A percentile compares a stretch with the other conserved stretches of the same genome.
Conservation (phyloP, 2,113 vertebrate species). For the Spizaetus ornatus region DNA sequence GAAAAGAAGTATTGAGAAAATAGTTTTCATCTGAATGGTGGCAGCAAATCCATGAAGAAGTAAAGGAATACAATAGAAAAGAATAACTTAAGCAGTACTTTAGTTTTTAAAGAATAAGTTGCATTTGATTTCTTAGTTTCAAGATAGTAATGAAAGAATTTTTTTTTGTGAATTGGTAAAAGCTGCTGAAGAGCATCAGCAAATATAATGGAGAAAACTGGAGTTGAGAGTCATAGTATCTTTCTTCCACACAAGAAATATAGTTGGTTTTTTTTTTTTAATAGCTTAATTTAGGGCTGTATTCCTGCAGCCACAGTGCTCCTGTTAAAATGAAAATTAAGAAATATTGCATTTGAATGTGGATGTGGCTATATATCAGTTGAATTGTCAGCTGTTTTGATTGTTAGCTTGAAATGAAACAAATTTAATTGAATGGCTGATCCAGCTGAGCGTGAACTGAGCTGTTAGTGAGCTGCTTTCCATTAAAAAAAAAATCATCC, state of each 20-base stretch:
- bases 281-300: not conserved
- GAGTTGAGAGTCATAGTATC: not conserved
- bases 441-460: not conserved
- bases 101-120: not conserved
- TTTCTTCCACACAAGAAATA: not conserved
- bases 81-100: not conserved
- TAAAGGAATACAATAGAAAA: not conserved
- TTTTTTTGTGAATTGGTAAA: not conserved
- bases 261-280: not conserved
- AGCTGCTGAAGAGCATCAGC: not conserved
- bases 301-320: not conserved
- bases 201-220: not conserved
- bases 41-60: not conserved
- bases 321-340: not conserved
- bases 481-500: not conserved
- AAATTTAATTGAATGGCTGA: constrained; percentile 9
- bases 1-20: not conserved
- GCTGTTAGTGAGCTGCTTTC: not conserved
- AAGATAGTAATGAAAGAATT: not conserved
- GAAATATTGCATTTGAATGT: not conserved
- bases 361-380: not conserved
- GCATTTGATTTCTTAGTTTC: not conserved
- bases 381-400: constrained; percentile 1
- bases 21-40: not conserved
- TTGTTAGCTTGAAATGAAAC: constrained; percentile 20